Conservation (phyloP, 2,888 invertebrate species). For the Vannuccia rotundouncinata region DNA sequence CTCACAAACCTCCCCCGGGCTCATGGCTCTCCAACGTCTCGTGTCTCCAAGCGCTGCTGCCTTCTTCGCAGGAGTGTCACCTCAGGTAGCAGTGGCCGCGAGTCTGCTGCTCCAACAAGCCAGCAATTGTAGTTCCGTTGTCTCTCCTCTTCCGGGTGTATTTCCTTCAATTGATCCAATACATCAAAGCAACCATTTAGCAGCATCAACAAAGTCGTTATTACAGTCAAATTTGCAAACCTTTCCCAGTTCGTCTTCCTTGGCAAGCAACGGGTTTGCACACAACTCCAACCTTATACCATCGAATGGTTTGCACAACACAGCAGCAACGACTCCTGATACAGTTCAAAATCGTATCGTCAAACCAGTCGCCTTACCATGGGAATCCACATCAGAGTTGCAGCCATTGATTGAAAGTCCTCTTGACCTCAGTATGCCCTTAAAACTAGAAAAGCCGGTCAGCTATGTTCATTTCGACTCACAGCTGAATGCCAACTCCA, state of each 20-base stretch:
- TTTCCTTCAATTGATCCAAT: too few species aligned
- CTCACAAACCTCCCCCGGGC: background rate
- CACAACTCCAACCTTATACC: background rate
- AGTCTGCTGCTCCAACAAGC: slow-evolving; percentile 4
- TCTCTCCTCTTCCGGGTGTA: background rate
- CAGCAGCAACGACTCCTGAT: background rate
- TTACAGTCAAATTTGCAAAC: background rate
- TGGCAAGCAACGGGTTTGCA: background rate
- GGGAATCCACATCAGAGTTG: background rate
- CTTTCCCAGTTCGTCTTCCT: background rate
- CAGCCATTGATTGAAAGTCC: background rate
- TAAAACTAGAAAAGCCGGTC: background rate
- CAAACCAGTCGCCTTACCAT: background rate
- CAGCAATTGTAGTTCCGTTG: background rate
- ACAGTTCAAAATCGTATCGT: background rate
- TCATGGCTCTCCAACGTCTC: slow-evolving; percentile 4
- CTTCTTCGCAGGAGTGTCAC: background rate
- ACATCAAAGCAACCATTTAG: too few species aligned
- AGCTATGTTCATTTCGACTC: background rate
- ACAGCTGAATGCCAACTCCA: background rate
- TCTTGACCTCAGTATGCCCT: background rate
- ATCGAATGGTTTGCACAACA: background rate
- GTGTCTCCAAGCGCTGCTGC: background rate
- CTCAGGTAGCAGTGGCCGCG: background rate
- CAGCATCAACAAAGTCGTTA: too few species aligned